Conservation (phyloP, 2,113 vertebrate genomes). For the Patagioenas fasciata region DNA sequence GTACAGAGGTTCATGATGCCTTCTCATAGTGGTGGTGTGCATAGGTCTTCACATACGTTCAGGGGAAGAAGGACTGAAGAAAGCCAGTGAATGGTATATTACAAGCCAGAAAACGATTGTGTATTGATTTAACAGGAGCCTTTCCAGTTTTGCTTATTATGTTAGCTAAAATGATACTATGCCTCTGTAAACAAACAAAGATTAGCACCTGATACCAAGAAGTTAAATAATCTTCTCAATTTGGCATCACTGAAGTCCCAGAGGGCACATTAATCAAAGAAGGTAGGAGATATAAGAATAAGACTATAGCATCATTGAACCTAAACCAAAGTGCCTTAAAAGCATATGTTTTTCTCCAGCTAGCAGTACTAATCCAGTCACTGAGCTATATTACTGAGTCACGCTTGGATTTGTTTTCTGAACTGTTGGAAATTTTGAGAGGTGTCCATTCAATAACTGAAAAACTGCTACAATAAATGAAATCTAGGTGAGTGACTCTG, state of each 20-base stretch:
- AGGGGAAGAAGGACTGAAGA: background rate
- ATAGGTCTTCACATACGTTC: background rate
- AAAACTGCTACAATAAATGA: constrained; percentile 3
- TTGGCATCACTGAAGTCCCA: background rate
- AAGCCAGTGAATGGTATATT: background rate
- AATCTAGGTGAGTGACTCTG: background rate
- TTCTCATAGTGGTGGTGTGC: background rate
- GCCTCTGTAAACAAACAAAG: background rate
- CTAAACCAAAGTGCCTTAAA: background rate
- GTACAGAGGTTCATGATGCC: background rate
- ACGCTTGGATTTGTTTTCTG: background rate
- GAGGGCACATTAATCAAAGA: background rate
- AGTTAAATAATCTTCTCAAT: background rate
- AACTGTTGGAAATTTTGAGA: background rate
- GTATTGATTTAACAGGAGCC: background rate
- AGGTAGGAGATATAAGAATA: background rate
- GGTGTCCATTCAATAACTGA: background rate
- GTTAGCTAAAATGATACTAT: background rate
- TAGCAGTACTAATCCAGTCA: background rate
- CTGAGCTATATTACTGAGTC: background rate
- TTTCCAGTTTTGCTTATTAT: background rate
- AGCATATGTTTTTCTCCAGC: background rate
- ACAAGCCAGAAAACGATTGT: background rate
- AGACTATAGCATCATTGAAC: background rate
- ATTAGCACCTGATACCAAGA: background rate